phyloP scores from a whole-genome alignment of 1,140 invertebrate genomes.

The Asobara japonica region DNA sequence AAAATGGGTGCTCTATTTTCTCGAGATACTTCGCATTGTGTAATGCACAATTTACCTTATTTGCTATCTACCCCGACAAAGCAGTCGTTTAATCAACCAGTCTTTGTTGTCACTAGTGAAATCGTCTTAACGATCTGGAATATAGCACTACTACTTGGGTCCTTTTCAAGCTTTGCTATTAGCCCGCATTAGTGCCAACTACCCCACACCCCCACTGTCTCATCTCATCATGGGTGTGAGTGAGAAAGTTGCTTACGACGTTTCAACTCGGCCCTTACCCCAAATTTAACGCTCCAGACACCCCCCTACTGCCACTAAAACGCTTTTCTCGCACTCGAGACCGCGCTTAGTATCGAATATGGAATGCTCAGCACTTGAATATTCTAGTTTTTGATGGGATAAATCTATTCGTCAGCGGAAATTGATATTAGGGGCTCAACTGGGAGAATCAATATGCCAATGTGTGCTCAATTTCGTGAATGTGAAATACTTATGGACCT shows the following conservation, averaged over 20 bases:
- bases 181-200: conserved; percentile 33
- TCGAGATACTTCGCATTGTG: too few species aligned
- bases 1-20: too few species aligned
- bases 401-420: background rate
- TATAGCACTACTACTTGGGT: background rate
- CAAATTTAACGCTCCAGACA: conserved; percentile 34
- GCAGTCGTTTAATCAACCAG: conserved; percentile 32
- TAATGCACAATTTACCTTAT: too few species aligned
- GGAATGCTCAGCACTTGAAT: conserved; percentile 5
- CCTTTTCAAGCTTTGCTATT: conserved; percentile 27
- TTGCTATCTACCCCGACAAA: too few species aligned
- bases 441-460: background rate
- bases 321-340: conserved; percentile 18
- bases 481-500: too few species aligned
- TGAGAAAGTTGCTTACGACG: conserved; percentile 33
- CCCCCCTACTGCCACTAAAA: conserved; percentile 8
- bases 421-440: background rate
- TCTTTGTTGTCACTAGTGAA: conserved; percentile 34
- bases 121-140: conserved; percentile 39
- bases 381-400: conserved; percentile 12
- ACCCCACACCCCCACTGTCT: background rate
- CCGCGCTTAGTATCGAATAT: conserved; percentile 14
- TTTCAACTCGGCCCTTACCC: conserved; percentile 28
- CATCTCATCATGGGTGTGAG: background rate
- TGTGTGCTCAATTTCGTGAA: background rate